phyloP scores from a whole-genome alignment of 2,888 invertebrate genomes.

The Amblyteles armatorius region DNA sequence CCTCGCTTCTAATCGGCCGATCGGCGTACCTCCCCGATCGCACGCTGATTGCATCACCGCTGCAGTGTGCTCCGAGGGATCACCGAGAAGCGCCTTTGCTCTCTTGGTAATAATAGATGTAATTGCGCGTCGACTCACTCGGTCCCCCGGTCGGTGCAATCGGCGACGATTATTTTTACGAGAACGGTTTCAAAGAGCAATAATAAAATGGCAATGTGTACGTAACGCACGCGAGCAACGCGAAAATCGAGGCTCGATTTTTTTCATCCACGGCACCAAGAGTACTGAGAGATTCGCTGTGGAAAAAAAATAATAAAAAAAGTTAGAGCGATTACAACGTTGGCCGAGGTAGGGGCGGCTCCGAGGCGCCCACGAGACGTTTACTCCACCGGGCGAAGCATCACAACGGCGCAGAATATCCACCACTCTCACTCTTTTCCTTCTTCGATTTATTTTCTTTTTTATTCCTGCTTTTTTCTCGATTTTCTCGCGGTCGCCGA shows the following conservation, averaged over 20 bases:
- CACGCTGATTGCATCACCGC: constrained; percentile 7
- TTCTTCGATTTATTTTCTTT: neutral
- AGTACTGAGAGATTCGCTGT: neutral
- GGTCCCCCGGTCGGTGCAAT: constrained; percentile 9
- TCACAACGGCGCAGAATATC: constrained; percentile 7
- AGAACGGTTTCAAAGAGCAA: constrained; percentile 4
- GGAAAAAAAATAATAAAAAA: neutral
- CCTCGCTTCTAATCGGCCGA: neutral
- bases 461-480: neutral
- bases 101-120: constrained; percentile 23
- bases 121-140: constrained; percentile 15
- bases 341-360: constrained; percentile 10
- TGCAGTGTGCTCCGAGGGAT: neutral
- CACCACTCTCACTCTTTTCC: neutral
- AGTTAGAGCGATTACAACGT: neutral
- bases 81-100: constrained; percentile 11
- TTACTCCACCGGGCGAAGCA: neutral
- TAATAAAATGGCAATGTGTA: constrained; percentile 74
- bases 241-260: neutral
- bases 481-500: too few relatives aligned
- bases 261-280: neutral
- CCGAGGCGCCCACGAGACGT: neutral
- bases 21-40: neutral
- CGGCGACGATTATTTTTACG: constrained; percentile 28
- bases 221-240: neutral